A percentile compares a stretch with the other conserved stretches of the same genome.
These are phyloP conservation scores for Spongilla lacustris DNA, from an alignment of 37 sponge, comb jelly and placozoan species.

Conservation along the genomic window DNA sequence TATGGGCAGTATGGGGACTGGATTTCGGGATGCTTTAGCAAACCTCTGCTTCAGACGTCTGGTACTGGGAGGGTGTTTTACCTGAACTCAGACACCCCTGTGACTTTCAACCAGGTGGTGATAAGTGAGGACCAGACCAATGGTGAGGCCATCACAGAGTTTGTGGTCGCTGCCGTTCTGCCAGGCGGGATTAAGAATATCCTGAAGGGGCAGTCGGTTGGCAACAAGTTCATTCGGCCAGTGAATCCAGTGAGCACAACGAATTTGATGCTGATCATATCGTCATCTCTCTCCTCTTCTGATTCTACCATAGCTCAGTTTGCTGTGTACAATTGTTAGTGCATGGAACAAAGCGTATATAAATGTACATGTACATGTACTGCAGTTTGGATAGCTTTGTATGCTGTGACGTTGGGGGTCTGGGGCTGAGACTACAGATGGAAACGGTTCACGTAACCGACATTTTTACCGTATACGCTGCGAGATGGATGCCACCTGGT, in stretches of 20 bases:
- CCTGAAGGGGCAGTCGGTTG: conserved; percentile 28
- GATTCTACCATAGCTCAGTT: conserved; percentile 3
- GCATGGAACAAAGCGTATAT: too few species aligned
- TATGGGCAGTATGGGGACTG: neutral
- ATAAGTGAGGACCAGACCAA: conserved; percentile 45
- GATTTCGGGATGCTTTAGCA: neutral
- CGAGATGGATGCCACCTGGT: too few species aligned
- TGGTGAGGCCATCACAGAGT: conserved; percentile 27
- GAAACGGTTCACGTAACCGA: too few species aligned
- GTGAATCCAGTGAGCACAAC: conserved; percentile 4
- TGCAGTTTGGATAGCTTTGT: too few species aligned
- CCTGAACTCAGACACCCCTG: neutral
- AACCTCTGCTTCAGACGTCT: neutral
- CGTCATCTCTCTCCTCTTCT: neutral
- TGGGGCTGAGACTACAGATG: too few species aligned
- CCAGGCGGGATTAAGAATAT: neutral
- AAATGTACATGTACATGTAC: too few species aligned
- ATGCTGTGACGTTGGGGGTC: too few species aligned
- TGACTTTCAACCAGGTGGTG: conserved; percentile 1
- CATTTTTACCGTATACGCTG: too few species aligned
- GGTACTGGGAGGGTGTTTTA: neutral
- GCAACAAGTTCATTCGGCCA: conserved; percentile 24
- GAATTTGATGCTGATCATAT: neutral
- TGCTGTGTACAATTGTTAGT: neutral
- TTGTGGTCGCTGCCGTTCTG: neutral